Conservation (phyloP, 2,888 invertebrate species). For the Campoplex nolae region DNA sequence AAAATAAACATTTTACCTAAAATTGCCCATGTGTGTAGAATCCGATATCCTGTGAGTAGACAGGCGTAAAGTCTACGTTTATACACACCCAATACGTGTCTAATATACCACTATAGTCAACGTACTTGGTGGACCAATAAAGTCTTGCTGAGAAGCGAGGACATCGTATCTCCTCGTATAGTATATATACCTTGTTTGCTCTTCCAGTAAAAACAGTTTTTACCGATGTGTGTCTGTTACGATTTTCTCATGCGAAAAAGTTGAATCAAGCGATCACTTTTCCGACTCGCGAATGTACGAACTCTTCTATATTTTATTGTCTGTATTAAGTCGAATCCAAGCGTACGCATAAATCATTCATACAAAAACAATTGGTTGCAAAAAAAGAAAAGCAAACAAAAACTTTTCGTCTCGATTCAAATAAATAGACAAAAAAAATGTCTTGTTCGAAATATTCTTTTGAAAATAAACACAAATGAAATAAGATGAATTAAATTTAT, state of each 20-base stretch:
- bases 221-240: conserved; percentile 18
- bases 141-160: conserved; percentile 39
- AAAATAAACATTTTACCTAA: not conserved
- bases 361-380: not conserved
- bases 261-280: conserved; percentile 22
- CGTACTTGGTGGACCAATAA: conserved; percentile 38
- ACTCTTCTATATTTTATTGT: not conserved
- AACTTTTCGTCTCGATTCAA: not conserved
- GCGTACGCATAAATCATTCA: not conserved
- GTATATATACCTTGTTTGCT: conserved; percentile 31
- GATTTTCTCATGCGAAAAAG: conserved; percentile 32
- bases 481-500: not conserved
- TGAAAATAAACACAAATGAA: too few species aligned
- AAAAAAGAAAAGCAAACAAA: not conserved
- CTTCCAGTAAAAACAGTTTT: conserved; percentile 46
- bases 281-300: not conserved
- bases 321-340: not conserved
- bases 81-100: conserved; percentile 6
- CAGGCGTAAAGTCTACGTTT: conserved; percentile 10
- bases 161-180: conserved; percentile 32
- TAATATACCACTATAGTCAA: not conserved
- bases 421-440: too few species aligned
- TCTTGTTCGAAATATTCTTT: too few species aligned
- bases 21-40: not conserved
- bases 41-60: not conserved